Percentiles rank a stretch among this genome's conserved stretches.
phyloP scores from a whole-genome alignment of 2,797 vertebrate genomes.

The Oophaga sylvatica region DNA sequence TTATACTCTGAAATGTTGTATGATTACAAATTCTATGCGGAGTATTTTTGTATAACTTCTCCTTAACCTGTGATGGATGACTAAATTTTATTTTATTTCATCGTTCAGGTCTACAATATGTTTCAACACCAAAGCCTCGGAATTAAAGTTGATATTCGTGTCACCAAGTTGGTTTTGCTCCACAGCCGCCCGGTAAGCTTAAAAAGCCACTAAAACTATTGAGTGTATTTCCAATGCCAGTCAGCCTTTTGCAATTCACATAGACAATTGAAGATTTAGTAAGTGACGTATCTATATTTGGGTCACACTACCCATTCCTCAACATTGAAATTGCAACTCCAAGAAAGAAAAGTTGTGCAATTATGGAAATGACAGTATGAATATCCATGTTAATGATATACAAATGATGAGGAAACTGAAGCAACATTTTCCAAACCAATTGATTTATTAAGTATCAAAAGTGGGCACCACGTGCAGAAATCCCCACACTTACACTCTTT shows the following conservation, averaged over 20 bases:
- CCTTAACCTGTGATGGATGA: not conserved
- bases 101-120: conserved; percentile 92
- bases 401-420: too few species aligned
- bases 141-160: conserved; percentile 86
- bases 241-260: too few species aligned
- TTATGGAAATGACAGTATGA: too few species aligned
- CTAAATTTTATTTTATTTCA: not conserved
- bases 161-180: conserved; percentile 91
- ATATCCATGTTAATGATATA: too few species aligned
- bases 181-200: conserved; percentile 88
- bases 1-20: not conserved
- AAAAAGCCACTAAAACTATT: not conserved
- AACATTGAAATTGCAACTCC: too few species aligned
- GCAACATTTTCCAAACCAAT: too few species aligned
- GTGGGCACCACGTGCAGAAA: too few species aligned
- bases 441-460: too few species aligned
- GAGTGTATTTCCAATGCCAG: not conserved
- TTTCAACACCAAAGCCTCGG: conserved; percentile 93
- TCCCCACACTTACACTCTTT: too few species aligned
- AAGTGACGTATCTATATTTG: not conserved
- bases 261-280: not conserved
- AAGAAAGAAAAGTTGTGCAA: too few species aligned
- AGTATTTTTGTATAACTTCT: not conserved
- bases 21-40: not conserved
- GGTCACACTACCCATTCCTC: not conserved